A percentile compares a stretch with the other conserved stretches of the same genome.
Conservation (phyloP, 2,797 vertebrate genomes). For the Kryptopterus vitreolus region DNA sequence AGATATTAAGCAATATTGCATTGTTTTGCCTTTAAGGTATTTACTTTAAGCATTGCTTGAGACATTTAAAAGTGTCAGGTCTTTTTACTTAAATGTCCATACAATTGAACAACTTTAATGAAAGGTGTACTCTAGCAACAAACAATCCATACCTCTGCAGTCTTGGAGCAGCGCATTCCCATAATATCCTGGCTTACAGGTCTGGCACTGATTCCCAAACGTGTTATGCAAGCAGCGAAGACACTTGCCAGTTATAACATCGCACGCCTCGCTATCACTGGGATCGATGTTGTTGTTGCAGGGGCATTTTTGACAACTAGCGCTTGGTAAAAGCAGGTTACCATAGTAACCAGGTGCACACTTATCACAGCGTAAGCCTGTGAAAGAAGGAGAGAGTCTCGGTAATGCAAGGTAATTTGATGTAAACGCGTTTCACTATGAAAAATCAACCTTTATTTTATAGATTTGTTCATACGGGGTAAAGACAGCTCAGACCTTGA, state of each 20-base stretch:
- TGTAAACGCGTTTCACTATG: background rate
- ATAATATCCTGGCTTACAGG: slow-evolving; percentile 82
- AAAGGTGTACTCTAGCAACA: background rate
- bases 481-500: slow-evolving; percentile 68
- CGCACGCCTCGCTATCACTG: slow-evolving; percentile 73
- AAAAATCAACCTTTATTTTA: background rate
- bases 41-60: background rate
- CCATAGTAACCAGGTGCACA: slow-evolving; percentile 82
- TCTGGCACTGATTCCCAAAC: slow-evolving; percentile 75
- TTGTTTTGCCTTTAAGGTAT: no score
- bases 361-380: slow-evolving; percentile 79
- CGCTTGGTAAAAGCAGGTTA: slow-evolving; percentile 59
- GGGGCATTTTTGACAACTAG: slow-evolving; percentile 71
- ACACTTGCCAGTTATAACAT: slow-evolving; percentile 77
- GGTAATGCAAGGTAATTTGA: background rate
- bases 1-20: no score
- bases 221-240: slow-evolving; percentile 83
- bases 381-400: background rate
- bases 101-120: background rate
- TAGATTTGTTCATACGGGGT: background rate
- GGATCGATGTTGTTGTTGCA: slow-evolving; percentile 84
- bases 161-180: slow-evolving; percentile 79
- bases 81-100: background rate
- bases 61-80: background rate
- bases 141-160: slow-evolving; percentile 72